Conservation (phyloP, 1,140 invertebrate genomes). For the Drosophila bifasciata region DNA sequence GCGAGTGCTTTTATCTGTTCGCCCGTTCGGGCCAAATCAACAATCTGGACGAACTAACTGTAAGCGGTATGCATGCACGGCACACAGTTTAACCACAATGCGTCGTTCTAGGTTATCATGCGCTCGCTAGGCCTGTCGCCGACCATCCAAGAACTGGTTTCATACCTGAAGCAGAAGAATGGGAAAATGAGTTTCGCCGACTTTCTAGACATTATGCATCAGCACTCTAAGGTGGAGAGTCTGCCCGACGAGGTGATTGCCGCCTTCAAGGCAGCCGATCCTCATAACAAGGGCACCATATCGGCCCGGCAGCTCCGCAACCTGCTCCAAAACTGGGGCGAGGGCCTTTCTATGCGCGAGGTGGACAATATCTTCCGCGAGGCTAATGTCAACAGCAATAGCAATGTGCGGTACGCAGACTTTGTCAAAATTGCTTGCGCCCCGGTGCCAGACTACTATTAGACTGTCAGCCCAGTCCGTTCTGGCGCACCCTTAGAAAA, state of each 20-base stretch:
- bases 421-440: slow-evolving; percentile 97
- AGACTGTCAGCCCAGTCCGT: neutral
- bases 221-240: slow-evolving; percentile 94
- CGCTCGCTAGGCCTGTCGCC: slow-evolving; percentile 96
- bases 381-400: slow-evolving; percentile 93
- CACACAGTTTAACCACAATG: neutral
- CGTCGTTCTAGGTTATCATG: slow-evolving; percentile 87
- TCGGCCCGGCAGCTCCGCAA: slow-evolving; percentile 93
- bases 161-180: slow-evolving; percentile 93
- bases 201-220: slow-evolving; percentile 97
- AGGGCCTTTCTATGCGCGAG: slow-evolving; percentile 95
- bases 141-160: slow-evolving; percentile 94
- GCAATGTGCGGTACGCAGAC: slow-evolving; percentile 94
- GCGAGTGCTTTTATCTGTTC: slow-evolving; percentile 97
- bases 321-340: slow-evolving; percentile 95
- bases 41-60: slow-evolving; percentile 94
- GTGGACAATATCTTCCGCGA: slow-evolving; percentile 97
- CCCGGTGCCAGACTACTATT: slow-evolving; percentile 97
- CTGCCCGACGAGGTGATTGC: slow-evolving; percentile 94
- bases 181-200: slow-evolving; percentile 98
- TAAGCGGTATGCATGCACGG: slow-evolving; percentile 84
- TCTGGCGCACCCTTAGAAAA: neutral
- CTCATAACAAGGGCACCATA: slow-evolving; percentile 89
- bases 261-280: slow-evolving; percentile 94
- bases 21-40: slow-evolving; percentile 94